Evolutionary conservation across 2,888 invertebrate species (phyloP).

Genomic region (Candidula unifasciata): DNA sequence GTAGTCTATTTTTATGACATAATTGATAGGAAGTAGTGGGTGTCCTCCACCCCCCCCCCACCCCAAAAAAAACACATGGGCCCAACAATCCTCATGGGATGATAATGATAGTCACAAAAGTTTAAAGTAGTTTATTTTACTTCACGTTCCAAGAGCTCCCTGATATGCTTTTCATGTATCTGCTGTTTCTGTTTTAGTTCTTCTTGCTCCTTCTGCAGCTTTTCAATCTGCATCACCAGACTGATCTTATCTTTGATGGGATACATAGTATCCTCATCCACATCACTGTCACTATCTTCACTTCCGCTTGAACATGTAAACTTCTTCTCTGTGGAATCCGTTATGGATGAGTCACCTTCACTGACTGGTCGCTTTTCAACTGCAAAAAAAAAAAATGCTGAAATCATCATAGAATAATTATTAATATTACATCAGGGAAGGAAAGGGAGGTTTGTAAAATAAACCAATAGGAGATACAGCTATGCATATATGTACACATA

Average conservation of each 20-base stretch:
- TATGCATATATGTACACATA: no score
- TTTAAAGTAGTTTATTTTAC: background rate
- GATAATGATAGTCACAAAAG: no score
- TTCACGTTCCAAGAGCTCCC: conserved; percentile 22
- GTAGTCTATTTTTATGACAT: no score
- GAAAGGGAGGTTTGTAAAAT: no score
- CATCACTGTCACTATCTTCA: conserved; percentile 9
- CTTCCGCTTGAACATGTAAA: background rate
- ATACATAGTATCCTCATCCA: background rate
- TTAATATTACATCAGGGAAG: no score
- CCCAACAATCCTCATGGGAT: no score
- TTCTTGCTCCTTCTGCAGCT: conserved; percentile 18
- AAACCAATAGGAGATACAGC: no score
- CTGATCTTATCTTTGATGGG: background rate
- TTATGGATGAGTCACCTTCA: no score
- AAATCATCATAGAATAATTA: no score
- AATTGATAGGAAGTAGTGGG: no score
- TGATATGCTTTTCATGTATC: conserved; percentile 25
- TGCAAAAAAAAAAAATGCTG: background rate
- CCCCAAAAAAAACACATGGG: no score
- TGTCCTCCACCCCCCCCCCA: no score
- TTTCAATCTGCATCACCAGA: conserved; percentile 20
- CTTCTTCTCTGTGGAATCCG: background rate
- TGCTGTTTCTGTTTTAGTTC: background rate
- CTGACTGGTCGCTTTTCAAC: background rate